A percentile compares a stretch with the other conserved stretches of the same genome.
phyloP scores from a whole-genome alignment of 2,888 invertebrate species.

The Cordilura impudica region DNA sequence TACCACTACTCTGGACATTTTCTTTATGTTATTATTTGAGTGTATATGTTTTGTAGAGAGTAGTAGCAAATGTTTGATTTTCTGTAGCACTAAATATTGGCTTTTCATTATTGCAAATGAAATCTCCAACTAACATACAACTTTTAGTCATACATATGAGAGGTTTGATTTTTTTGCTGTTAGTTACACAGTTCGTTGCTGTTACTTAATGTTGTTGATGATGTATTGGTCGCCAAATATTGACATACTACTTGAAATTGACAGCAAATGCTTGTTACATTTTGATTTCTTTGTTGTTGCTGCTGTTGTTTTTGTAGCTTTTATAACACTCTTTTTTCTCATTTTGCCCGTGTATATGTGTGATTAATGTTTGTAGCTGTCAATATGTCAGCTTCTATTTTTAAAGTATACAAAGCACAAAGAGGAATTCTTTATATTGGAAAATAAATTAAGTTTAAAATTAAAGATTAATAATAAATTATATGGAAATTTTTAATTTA shows the following conservation, averaged over 20 bases:
- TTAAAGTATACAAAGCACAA: neutral
- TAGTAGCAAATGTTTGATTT: constrained; percentile 56
- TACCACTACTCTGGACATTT: too few relatives aligned
- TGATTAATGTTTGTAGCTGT: constrained; percentile 14
- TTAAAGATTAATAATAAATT: neutral
- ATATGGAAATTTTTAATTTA: too few relatives aligned
- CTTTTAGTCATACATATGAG: constrained; percentile 8
- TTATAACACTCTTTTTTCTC: neutral
- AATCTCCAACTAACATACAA: constrained; percentile 47
- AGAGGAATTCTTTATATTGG: neutral
- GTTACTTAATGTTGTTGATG: constrained; percentile 39
- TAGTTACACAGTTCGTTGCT: constrained; percentile 50
- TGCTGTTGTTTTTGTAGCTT: constrained; percentile 22
- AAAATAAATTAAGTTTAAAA: neutral
- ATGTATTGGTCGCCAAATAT: constrained; percentile 61
- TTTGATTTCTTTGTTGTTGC: constrained; percentile 6
- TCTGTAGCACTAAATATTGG: constrained; percentile 64
- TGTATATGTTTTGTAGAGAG: constrained; percentile 5
- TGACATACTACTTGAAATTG: constrained; percentile 62
- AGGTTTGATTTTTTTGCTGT: constrained; percentile 53
- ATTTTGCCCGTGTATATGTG: neutral
- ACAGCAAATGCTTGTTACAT: constrained; percentile 61
- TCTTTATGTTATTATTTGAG: too few relatives aligned
- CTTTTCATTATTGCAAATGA: constrained; percentile 66
- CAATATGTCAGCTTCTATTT: constrained; percentile 40